Evolutionary conservation across 2,797 vertebrate genomes (phyloP).

Genomic region (Anolis apletophallus): DNA sequence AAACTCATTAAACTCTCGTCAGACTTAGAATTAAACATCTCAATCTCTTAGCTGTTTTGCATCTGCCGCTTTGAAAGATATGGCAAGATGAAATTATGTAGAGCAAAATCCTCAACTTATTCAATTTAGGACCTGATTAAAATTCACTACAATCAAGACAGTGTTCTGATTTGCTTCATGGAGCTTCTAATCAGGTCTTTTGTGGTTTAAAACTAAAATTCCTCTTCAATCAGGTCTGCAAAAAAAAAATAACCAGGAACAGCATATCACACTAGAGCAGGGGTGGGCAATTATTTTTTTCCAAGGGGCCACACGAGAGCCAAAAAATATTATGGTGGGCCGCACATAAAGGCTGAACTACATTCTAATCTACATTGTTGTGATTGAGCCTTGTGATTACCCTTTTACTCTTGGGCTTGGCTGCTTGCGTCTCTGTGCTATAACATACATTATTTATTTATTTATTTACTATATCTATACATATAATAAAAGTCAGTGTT

Average conservation of each 20-base stretch:
- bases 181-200: not conserved
- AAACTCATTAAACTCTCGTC: not conserved
- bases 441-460: too few relatives aligned
- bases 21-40: not conserved
- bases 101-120: not conserved
- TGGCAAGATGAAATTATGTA: not conserved
- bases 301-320: too few relatives aligned
- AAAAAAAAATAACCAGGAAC: not conserved
- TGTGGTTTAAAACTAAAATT: not conserved
- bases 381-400: too few relatives aligned
- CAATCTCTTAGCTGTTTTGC: not conserved
- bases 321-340: too few relatives aligned
- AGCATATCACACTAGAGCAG: not conserved
- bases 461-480: too few relatives aligned
- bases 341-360: too few relatives aligned
- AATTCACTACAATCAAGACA: not conserved
- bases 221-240: not conserved
- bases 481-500: too few relatives aligned
- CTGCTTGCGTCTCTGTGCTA: too few relatives aligned
- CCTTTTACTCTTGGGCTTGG: too few relatives aligned
- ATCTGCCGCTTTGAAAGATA: not conserved
- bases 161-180: not conserved
- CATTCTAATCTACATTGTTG: too few relatives aligned
- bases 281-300: too few relatives aligned
- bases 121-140: not conserved